These are phyloP conservation scores for Leuciscus idus DNA, from an alignment of 2,113 vertebrate genomes.

Conservation along the genomic window DNA sequence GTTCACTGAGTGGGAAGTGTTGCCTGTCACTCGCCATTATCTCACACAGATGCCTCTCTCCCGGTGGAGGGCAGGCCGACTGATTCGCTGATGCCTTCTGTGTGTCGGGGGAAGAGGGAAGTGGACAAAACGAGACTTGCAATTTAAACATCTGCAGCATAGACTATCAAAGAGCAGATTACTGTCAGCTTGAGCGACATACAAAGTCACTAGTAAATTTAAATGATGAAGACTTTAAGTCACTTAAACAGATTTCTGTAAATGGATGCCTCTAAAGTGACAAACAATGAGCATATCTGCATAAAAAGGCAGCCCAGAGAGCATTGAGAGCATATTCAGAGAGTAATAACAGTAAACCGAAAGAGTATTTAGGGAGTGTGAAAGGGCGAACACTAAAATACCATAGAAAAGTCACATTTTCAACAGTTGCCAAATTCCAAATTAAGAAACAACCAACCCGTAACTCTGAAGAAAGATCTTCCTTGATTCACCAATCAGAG, in stretches of 20 bases:
- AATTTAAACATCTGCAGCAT: conserved; percentile 43
- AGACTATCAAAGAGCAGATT: not conserved
- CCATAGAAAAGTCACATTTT: not conserved
- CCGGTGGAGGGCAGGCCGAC: conserved; percentile 13
- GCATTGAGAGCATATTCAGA: not conserved
- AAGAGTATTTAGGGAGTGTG: not conserved
- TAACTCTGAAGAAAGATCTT: not conserved
- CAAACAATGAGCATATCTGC: not conserved
- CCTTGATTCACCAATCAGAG: not conserved
- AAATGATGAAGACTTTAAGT: not conserved
- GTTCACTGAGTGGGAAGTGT: conserved; percentile 51
- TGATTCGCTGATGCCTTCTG: conserved; percentile 32
- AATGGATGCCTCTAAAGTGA: not conserved
- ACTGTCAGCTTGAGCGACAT: conserved; percentile 18
- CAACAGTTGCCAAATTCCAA: not conserved
- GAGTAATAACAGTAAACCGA: not conserved
- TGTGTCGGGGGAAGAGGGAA: not conserved
- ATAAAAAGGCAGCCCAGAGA: not conserved
- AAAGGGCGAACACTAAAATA: not conserved
- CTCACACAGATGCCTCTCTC: conserved; percentile 38
- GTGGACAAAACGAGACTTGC: conserved; percentile 16
- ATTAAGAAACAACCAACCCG: not conserved
- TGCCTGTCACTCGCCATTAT: conserved; percentile 58
- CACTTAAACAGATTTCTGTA: not conserved
- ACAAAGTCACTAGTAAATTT: conserved; percentile 2